Conservation (phyloP, 2,888 invertebrate genomes). For the Harmothoe impar region DNA sequence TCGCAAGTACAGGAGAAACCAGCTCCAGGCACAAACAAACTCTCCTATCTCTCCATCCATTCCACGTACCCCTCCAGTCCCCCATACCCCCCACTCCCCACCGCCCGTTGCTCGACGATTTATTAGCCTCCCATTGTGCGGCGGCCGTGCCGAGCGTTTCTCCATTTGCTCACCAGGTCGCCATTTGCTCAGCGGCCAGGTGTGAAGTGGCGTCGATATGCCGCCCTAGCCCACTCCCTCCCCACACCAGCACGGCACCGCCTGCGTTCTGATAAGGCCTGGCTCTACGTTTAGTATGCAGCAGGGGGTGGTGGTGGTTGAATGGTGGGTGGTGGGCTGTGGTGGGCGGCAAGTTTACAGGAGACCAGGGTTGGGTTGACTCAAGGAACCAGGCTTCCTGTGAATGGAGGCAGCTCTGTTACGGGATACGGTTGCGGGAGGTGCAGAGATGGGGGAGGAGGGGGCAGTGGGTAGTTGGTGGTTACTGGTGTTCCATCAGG, state of each 20-base stretch:
- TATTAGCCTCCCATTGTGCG: conserved; percentile 27
- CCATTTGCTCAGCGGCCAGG: conserved; percentile 39
- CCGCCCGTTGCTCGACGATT: background rate
- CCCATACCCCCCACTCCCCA: background rate
- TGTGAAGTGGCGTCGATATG: conserved; percentile 22
- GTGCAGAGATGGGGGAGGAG: too few species aligned
- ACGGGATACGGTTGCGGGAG: background rate
- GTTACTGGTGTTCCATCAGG: background rate
- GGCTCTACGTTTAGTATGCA: background rate
- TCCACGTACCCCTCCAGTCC: background rate
- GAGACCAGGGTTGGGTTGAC: too few species aligned
- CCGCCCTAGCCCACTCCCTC: background rate
- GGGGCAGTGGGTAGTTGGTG: too few species aligned
- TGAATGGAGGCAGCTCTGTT: background rate
- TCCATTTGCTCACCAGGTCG: conserved; percentile 39
- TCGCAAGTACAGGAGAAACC: background rate
- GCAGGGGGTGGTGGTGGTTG: background rate
- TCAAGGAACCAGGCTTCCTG: too few species aligned
- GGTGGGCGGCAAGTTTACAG: background rate
- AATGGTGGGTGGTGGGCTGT: background rate
- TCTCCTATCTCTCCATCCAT: background rate
- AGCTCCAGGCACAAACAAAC: background rate
- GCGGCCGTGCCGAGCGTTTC: conserved; percentile 1
- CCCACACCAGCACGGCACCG: background rate
- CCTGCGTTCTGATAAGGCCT: background rate